Base-by-base conservation (phyloP, 2,113 vertebrate species). In the Pomatorhinus ruficollis region DNA sequence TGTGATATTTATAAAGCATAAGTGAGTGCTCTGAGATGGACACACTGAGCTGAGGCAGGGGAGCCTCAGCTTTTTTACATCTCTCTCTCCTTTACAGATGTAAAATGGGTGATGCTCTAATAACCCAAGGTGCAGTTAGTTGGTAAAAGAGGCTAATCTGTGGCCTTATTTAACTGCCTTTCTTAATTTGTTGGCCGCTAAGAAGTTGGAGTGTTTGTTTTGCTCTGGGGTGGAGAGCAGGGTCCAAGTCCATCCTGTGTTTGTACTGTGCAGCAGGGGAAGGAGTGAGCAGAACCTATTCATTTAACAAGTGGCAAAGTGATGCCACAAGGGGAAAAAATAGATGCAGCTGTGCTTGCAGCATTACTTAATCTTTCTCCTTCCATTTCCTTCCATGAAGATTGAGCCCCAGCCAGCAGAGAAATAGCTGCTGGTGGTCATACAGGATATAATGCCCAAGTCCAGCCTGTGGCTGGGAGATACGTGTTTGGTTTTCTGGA, bases 281-380 rank as follows among this genome's bases (percentile, higher is more conserved):
- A 59, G 72, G 24, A 88, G 56, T 6, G 20, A 95, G 78, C 80
- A 79, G 64, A 76, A 91, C 54, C 64, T 82, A n/a, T 87, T 94
- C 70, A 85, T 96, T 96, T 96, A 89, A 80, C 87, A 90, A 95
- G 95, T 90, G 76, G 96, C 54, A 93, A 93, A 96, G 75, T 60
- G 69, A 87, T 96, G 93, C 96, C 90, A 95, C 63, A 35, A 83
- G 91, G 93, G 91, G 66, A 3, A 39, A 75, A 91, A 94, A 92
- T 71, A 96, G 91, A 91, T 83, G 93, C 89, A 96, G 90, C 83
- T 86, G 82, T 90, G 97, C 93, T 93, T 96, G 85, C 82, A 97
- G 94, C 92, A 66, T 75, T 90, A 75, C 88, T 94, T 96, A 96
- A 96, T 96, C 83, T 90, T 90, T 96, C 89, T 97, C 69, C 70